phyloP scores from a whole-genome alignment of 2,113 vertebrate species.

The Quiscalus mexicanus region DNA sequence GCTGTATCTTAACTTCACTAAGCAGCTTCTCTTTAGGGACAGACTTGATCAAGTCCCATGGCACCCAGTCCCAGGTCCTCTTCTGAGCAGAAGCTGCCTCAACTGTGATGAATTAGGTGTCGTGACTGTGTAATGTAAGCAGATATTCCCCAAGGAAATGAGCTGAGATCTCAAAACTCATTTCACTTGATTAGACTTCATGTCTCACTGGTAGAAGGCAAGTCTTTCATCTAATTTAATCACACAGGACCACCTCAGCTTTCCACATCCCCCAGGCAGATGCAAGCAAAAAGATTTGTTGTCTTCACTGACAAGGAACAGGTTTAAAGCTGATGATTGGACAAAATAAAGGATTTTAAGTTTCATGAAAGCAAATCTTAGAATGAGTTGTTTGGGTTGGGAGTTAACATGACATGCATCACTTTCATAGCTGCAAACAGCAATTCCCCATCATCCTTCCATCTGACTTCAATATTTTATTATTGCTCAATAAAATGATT shows the following conservation, averaged over 20 bases:
- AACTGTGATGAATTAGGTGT: slow-evolving; percentile 77
- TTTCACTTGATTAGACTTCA: slow-evolving; percentile 82
- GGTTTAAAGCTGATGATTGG: slow-evolving; percentile 76
- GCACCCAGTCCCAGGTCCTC: slow-evolving; percentile 57
- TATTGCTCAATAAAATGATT: slow-evolving; percentile 63
- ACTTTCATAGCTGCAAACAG: slow-evolving; percentile 48
- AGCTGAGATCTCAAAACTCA: slow-evolving; percentile 82
- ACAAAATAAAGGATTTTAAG: slow-evolving; percentile 70
- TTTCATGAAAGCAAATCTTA: slow-evolving; percentile 73
- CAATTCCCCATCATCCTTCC: slow-evolving; percentile 50
- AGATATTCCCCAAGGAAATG: slow-evolving; percentile 76
- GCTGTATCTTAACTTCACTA: slow-evolving; percentile 60
- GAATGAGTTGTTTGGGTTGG: slow-evolving; percentile 65
- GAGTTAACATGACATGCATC: slow-evolving; percentile 69
- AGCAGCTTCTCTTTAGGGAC: slow-evolving; percentile 43
- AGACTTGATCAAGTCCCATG: slow-evolving; percentile 68
- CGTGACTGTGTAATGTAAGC: slow-evolving; percentile 75
- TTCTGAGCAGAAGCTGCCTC: slow-evolving; percentile 71
- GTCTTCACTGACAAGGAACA: slow-evolving; percentile 78
- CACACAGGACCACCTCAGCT: slow-evolving; percentile 78
- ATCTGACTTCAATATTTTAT: slow-evolving; percentile 51
- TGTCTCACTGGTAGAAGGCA: slow-evolving; percentile 73
- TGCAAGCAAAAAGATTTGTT: slow-evolving; percentile 77
- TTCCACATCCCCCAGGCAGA: slow-evolving; percentile 74
- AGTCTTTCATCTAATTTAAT: slow-evolving; percentile 82